A percentile compares a stretch with the other conserved stretches of the same genome.
Evolutionary conservation across 2,888 invertebrate species (phyloP).

Genomic region (Cosmia pyralina): DNA sequence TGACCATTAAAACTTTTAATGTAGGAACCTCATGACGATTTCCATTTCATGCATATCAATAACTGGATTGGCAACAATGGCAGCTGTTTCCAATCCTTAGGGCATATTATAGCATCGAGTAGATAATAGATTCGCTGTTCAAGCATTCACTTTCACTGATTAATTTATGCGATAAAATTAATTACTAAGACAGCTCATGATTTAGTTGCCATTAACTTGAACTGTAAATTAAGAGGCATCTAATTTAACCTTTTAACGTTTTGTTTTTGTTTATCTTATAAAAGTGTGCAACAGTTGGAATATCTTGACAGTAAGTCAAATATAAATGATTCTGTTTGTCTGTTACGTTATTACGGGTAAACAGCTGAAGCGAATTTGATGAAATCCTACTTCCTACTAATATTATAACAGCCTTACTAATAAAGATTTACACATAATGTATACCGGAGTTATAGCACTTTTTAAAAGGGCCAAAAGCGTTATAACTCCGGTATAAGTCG

Average conservation of each 20-base stretch:
- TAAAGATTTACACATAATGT: too few species aligned
- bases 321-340: neutral
- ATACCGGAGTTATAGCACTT: too few species aligned
- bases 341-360: neutral
- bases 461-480: too few species aligned
- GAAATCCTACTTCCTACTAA: too few species aligned
- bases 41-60: constrained; percentile 10
- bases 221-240: neutral
- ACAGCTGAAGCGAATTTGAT: neutral
- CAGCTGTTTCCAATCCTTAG: constrained; percentile 28
- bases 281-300: neutral
- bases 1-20: neutral
- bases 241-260: neutral
- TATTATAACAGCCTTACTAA: too few species aligned
- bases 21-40: neutral
- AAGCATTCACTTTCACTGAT: constrained; percentile 49
- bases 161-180: constrained; percentile 31
- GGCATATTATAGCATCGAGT: constrained; percentile 35
- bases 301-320: neutral
- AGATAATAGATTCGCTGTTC: constrained; percentile 19
- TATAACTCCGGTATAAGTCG: too few species aligned
- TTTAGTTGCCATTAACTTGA: constrained; percentile 5
- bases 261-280: neutral
- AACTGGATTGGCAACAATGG: neutral
- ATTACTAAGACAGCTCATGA: constrained; percentile 21